Conservation (phyloP, 2,113 vertebrate genomes). For the Rhinichthys klamathensis region DNA sequence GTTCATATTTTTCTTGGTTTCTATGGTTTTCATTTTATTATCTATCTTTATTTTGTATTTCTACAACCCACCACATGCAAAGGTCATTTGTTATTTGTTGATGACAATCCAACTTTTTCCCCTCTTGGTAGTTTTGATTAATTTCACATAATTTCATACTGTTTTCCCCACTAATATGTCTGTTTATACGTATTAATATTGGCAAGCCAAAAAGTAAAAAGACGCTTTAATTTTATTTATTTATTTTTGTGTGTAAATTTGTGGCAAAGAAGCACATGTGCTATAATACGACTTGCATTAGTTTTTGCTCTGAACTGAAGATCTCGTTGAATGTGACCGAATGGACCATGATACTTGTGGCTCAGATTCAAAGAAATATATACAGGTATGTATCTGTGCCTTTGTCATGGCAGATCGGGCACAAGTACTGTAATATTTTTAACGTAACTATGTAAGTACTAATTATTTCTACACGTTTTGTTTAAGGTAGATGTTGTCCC, state of each 20-base stretch:
- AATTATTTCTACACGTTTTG: background rate
- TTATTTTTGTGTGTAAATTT: background rate
- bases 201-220: background rate
- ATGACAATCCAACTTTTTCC: background rate
- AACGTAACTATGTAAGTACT: background rate
- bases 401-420: conserved; percentile 21
- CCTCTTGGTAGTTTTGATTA: background rate
- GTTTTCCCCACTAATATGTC: background rate
- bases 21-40: conserved; percentile 12
- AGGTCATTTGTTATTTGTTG: conserved; percentile 29
- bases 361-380: conserved; percentile 11
- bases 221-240: background rate
- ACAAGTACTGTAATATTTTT: conserved; percentile 17
- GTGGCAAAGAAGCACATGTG: background rate
- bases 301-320: conserved; percentile 22
- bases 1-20: conserved; percentile 7
- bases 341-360: background rate
- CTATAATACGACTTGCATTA: background rate
- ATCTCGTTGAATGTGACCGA: background rate
- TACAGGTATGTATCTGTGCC: conserved; percentile 15
- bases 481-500: background rate
- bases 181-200: background rate
- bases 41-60: background rate
- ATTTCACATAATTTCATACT: background rate
- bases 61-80: conserved; percentile 28